Evolutionary conservation across 2,888 invertebrate species (phyloP), one percentile per base, ranked within the genome.

Genomic region (Neria commutata): DNA sequence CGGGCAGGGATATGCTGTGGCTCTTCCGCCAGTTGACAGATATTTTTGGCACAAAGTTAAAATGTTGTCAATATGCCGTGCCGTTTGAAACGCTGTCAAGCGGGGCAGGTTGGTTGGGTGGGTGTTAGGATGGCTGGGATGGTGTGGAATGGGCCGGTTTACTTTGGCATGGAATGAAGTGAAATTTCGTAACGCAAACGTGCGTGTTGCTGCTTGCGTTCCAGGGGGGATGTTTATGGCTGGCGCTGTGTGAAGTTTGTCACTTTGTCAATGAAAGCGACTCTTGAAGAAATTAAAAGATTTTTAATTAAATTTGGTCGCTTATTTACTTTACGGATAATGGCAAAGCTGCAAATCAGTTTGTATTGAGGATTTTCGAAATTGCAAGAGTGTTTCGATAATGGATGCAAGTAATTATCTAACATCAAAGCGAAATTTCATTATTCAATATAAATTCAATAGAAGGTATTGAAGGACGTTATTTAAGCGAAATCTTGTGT

Each of bases 221-320:
- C 19, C 34, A 34, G 51, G 51, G 37, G 37, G 24, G 17, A 6
- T 29, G 26, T 42, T 42, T n/a, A 42, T 6, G 5, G 5, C 42
- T n/a, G 5, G 6, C 11, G 3, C 29, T 25, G 29, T 52, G 52
- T 40, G 24, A 16, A 52, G 23, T 37, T 52, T 23, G 24, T 14
- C 24, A 52, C 52, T 52, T 42, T 40, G 52, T 52, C 23, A 21
- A 23, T 40, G 10, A 29, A 17, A 50, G 10, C 42, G 34, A 52
- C 40, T 52, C 40, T 48, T 48, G 3, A 48, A 25, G 48, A 48
- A 48, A 48, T 48, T 48, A 48, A 48, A 48, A 48, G 24, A 25
- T 19, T 48, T 48, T 48, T 48, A 48, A 48, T 48, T 48, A 48
- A 48, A 25, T 48, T 25, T 48, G n/a, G n/a, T n/a, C n/a, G n/a